phyloP scores from a whole-genome alignment of 1,140 invertebrate species.

The Drosophila ananassae region DNA sequence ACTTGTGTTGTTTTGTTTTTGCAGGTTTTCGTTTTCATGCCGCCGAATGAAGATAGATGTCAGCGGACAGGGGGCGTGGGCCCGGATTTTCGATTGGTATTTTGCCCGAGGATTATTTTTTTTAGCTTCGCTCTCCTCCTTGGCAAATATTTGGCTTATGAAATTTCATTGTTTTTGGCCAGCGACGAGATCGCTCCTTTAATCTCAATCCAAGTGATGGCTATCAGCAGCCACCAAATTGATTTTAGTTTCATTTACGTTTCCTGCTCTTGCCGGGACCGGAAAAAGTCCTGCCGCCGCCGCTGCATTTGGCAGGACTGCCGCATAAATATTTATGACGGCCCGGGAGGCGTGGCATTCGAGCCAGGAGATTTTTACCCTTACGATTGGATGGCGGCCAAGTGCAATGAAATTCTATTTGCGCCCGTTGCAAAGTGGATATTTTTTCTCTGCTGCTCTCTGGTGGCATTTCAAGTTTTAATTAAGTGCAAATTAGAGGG shows the following conservation, averaged over 20 bases:
- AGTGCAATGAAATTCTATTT: slow-evolving; percentile 80
- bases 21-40: slow-evolving; percentile 36
- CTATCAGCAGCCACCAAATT: slow-evolving; percentile 75
- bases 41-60: slow-evolving; percentile 54
- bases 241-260: slow-evolving; percentile 79
- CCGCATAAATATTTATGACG: slow-evolving; percentile 79
- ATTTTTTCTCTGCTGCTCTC: slow-evolving; percentile 14
- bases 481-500: slow-evolving; percentile 77
- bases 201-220: slow-evolving; percentile 72
- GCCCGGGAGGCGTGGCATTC: slow-evolving; percentile 33
- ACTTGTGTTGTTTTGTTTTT: slow-evolving; percentile 32
- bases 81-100: neutral
- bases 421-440: slow-evolving; percentile 55
- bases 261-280: slow-evolving; percentile 47
- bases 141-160: slow-evolving; percentile 60
- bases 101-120: slow-evolving; percentile 1
- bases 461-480: slow-evolving; percentile 56
- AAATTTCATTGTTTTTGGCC: slow-evolving; percentile 59
- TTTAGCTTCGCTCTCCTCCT: neutral
- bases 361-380: slow-evolving; percentile 27
- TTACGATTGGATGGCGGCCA: slow-evolving; percentile 64
- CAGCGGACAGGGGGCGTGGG: slow-evolving; percentile 1
- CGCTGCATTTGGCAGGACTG: slow-evolving; percentile 63
- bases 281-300: slow-evolving; percentile 4
- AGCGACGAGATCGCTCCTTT: slow-evolving; percentile 20